Conservation (phyloP, 2,113 vertebrate genomes). For the Leptobrachium ailaonicum region DNA sequence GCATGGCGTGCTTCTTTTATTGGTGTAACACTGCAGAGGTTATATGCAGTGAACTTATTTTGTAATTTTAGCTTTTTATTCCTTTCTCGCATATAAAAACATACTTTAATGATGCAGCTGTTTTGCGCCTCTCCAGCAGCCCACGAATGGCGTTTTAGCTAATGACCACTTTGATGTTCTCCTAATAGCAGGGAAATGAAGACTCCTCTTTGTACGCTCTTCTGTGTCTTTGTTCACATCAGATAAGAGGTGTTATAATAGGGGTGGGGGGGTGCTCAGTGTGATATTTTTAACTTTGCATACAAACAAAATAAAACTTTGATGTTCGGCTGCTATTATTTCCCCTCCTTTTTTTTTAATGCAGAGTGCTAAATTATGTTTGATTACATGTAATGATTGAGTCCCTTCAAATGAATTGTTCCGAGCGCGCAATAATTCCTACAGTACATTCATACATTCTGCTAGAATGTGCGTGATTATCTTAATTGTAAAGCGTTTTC, state of each 20-base stretch:
- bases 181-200: neutral
- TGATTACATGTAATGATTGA: neutral
- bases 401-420: neutral
- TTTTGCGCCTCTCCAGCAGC: neutral
- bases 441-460: neutral
- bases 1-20: too few species aligned
- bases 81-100: neutral
- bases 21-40: too few species aligned
- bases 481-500: too few species aligned
- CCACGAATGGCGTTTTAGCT: neutral
- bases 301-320: neutral
- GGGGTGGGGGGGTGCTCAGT: neutral
- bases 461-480: neutral
- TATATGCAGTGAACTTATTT: too few species aligned
- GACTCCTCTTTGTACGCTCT: neutral
- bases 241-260: slow-evolving; percentile 1
- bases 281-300: neutral
- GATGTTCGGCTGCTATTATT: slow-evolving; percentile 1
- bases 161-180: slow-evolving; percentile 10
- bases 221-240: neutral
- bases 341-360: neutral
- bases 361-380: neutral
- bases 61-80: too few species aligned
- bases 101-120: slow-evolving; percentile 27
- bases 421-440: neutral